phyloP scores from a whole-genome alignment of 2,888 invertebrate genomes.

The Hypsopygia costalis region DNA sequence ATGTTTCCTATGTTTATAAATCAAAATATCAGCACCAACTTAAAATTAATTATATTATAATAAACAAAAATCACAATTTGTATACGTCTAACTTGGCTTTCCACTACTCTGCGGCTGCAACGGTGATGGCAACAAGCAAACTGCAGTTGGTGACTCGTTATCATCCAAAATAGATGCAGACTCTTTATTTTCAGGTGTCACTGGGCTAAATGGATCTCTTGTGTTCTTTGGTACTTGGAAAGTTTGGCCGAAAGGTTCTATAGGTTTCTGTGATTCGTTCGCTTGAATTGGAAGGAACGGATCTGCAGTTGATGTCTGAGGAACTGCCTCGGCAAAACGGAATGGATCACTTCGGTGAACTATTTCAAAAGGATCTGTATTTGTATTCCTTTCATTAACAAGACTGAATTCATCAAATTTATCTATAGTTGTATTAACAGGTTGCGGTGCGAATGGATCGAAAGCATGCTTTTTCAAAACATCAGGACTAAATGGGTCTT shows the following conservation, averaged over 20 bases:
- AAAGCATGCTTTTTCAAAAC: slow-evolving; percentile 52
- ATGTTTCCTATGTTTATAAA: too few species aligned
- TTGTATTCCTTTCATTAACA: slow-evolving; percentile 32
- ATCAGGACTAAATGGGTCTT: slow-evolving; percentile 81
- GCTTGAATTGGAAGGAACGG: background rate
- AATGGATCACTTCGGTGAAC: slow-evolving; percentile 39
- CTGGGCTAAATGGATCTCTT: slow-evolving; percentile 22
- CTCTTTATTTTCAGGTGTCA: slow-evolving; percentile 19
- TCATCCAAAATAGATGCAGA: slow-evolving; percentile 60
- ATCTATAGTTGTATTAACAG: slow-evolving; percentile 40
- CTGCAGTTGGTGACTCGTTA: slow-evolving; percentile 61
- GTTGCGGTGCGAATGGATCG: slow-evolving; percentile 70
- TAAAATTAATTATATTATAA: too few species aligned
- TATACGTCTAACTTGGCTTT: slow-evolving; percentile 32
- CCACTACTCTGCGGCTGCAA: slow-evolving; percentile 70
- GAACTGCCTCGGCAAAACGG: slow-evolving; percentile 12
- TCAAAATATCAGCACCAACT: too few species aligned
- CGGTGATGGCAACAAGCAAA: slow-evolving; percentile 79
- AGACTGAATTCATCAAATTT: slow-evolving; percentile 61
- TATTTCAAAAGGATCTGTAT: slow-evolving; percentile 54
- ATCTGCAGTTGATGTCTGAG: background rate
- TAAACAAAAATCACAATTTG: background rate
- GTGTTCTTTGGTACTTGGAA: slow-evolving; percentile 10
- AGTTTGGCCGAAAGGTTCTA: slow-evolving; percentile 27
- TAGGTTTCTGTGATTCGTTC: background rate